Percentiles rank a stretch among this genome's conserved stretches.
These are phyloP conservation scores for Drosophila greeni DNA, from an alignment of 2,888 invertebrate genomes.

Conservation along the genomic window DNA sequence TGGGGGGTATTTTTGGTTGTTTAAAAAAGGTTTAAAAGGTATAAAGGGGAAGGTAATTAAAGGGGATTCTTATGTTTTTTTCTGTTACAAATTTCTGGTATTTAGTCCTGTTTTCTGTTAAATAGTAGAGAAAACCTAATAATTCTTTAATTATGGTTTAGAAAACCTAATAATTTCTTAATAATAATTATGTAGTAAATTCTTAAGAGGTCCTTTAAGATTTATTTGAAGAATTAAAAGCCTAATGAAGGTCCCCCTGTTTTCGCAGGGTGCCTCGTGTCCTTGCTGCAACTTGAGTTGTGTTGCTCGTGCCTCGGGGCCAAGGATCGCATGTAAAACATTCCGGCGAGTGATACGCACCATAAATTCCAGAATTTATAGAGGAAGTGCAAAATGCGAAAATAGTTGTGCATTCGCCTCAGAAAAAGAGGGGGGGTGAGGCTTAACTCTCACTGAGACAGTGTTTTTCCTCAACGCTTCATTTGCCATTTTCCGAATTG, in stretches of 20 bases:
- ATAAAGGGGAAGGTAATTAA: no score
- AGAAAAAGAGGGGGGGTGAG: slow-evolving; percentile 34
- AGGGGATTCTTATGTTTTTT: no score
- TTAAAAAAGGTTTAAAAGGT: background rate
- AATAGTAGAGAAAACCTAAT: background rate
- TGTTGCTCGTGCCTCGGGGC: slow-evolving; percentile 33
- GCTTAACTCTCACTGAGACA: slow-evolving; percentile 1
- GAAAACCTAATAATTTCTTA: background rate
- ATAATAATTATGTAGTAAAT: background rate
- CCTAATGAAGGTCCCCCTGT: background rate
- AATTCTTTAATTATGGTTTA: no score
- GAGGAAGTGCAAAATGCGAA: slow-evolving; percentile 73
- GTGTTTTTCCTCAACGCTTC: slow-evolving; percentile 27
- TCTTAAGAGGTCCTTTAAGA: background rate
- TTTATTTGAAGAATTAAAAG: background rate
- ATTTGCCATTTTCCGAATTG: slow-evolving; percentile 41
- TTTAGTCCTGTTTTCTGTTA: background rate
- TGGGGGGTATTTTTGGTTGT: rapidly evolving
- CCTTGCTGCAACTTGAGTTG: slow-evolving; percentile 13
- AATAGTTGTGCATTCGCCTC: slow-evolving; percentile 51
- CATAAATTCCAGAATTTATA: slow-evolving; percentile 69
- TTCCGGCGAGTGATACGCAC: slow-evolving; percentile 69
- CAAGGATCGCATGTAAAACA: slow-evolving; percentile 63
- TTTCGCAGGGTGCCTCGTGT: slow-evolving; percentile 12
- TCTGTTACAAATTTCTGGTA: background rate